phyloP scores from a whole-genome alignment of 1,140 invertebrate species.

The Idris sp. region DNA sequence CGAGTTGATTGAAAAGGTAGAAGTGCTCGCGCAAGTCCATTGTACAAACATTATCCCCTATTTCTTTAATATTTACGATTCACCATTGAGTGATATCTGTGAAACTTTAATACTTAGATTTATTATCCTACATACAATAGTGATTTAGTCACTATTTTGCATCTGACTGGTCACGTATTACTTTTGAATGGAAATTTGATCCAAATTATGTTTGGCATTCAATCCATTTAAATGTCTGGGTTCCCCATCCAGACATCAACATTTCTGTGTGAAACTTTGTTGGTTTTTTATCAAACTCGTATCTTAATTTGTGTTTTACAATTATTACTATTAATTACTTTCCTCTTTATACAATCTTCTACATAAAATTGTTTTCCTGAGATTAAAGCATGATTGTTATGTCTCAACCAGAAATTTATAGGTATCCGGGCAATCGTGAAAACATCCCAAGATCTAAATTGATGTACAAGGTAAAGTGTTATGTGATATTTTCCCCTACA shows the following conservation, averaged over 20 bases:
- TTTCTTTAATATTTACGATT: constrained; percentile 10
- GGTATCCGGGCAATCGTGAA: constrained; percentile 6
- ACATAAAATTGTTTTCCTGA: too few relatives aligned
- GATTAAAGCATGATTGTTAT: constrained; percentile 46
- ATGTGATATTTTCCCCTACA: constrained; percentile 3
- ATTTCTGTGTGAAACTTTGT: constrained; percentile 16
- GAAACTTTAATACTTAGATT: too few relatives aligned
- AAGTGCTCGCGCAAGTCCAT: constrained; percentile 56
- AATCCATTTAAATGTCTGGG: constrained; percentile 29
- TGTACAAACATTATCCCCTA: constrained; percentile 6
- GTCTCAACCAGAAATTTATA: constrained; percentile 12
- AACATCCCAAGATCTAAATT: constrained; percentile 20
- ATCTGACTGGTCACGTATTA: constrained; percentile 9
- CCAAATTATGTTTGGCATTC: constrained; percentile 33
- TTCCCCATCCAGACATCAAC: constrained; percentile 14
- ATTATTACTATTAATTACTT: constrained; percentile 12
- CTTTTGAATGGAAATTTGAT: constrained; percentile 20
- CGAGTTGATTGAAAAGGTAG: constrained; percentile 97
- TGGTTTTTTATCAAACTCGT: too few relatives aligned
- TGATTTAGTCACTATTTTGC: constrained; percentile 24
- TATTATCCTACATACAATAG: constrained; percentile 8
- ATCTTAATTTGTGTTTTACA: constrained; percentile 10
- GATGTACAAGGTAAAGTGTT: constrained; percentile 44
- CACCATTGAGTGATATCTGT: constrained; percentile 9
- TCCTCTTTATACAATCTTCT: too few relatives aligned